phyloP scores from a whole-genome alignment of 2,888 invertebrate genomes.

The Drosophila flavopinicola region DNA sequence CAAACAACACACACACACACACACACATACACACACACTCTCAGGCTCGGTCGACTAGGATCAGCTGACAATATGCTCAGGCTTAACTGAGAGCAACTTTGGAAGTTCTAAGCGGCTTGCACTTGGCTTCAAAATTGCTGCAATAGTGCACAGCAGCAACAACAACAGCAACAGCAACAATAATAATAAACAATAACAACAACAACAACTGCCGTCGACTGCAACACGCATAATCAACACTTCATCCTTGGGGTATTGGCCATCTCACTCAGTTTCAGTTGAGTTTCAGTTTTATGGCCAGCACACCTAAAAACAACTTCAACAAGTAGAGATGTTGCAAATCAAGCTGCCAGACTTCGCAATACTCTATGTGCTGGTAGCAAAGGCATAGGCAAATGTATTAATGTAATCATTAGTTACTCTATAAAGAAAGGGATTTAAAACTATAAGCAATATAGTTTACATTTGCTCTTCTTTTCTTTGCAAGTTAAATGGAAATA shows the following conservation, averaged over 20 bases:
- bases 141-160: conserved; percentile 23
- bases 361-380: conserved; percentile 3
- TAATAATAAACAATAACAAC: conserved; percentile 25
- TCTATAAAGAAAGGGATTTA: no score
- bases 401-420: no score
- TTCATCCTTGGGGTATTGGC: conserved; percentile 55
- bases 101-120: conserved; percentile 44
- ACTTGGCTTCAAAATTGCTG: conserved; percentile 48
- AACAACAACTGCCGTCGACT: conserved; percentile 36
- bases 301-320: conserved; percentile 60
- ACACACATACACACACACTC: not conserved
- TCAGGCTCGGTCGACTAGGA: conserved; percentile 19
- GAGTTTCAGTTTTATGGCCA: conserved; percentile 56
- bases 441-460: no score
- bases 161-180: conserved; percentile 8
- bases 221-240: conserved; percentile 67
- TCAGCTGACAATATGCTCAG: conserved; percentile 50
- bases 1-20: conserved; percentile 9
- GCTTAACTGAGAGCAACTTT: conserved; percentile 15
- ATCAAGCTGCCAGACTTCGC: not conserved
- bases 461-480: no score
- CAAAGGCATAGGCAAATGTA: no score
- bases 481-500: no score
- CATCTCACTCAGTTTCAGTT: conserved; percentile 26
- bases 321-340: conserved; percentile 1